Conservation (phyloP, 2,113 vertebrate genomes). For the Gasterosteus nipponicus region DNA sequence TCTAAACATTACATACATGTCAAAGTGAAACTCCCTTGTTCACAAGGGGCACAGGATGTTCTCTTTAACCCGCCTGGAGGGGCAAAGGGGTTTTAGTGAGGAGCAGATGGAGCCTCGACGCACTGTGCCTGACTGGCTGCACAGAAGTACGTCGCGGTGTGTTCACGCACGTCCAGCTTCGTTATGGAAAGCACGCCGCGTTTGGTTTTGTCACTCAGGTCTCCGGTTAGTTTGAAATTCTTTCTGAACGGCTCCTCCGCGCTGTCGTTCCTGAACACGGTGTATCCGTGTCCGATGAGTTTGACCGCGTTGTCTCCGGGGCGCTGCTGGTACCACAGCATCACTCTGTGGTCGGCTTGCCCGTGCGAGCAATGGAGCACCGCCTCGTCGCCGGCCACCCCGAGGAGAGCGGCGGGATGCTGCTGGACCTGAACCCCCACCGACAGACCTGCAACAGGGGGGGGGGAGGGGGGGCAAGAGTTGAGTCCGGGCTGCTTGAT, state of each 20-base stretch:
- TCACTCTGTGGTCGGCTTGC: conserved; percentile 18
- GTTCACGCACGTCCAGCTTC: conserved; percentile 18
- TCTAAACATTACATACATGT: not conserved
- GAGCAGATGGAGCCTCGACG: conserved; percentile 13
- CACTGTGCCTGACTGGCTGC: conserved; percentile 61
- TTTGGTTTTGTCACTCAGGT: conserved; percentile 26
- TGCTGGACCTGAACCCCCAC: conserved; percentile 42
- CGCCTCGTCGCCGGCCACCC: not conserved
- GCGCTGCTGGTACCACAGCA: conserved; percentile 66
- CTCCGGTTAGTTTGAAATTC: conserved; percentile 15
- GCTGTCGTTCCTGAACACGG: not conserved
- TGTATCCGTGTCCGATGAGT: conserved; percentile 29
- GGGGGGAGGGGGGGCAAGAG: not conserved
- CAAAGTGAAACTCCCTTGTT: not conserved
- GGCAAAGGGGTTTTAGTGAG: conserved; percentile 46
- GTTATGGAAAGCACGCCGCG: not conserved
- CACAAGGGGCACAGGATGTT: not conserved
- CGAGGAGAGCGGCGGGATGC: conserved; percentile 36
- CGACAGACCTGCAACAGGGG: conserved; percentile 26
- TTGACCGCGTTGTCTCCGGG: not conserved
- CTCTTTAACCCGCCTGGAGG: not conserved
- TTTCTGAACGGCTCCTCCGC: conserved; percentile 18
- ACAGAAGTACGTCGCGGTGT: conserved; percentile 58
- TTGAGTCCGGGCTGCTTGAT: not conserved
- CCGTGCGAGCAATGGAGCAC: conserved; percentile 55